Conservation (phyloP, 1,140 invertebrate genomes). For the Tetramorium simillimum region DNA sequence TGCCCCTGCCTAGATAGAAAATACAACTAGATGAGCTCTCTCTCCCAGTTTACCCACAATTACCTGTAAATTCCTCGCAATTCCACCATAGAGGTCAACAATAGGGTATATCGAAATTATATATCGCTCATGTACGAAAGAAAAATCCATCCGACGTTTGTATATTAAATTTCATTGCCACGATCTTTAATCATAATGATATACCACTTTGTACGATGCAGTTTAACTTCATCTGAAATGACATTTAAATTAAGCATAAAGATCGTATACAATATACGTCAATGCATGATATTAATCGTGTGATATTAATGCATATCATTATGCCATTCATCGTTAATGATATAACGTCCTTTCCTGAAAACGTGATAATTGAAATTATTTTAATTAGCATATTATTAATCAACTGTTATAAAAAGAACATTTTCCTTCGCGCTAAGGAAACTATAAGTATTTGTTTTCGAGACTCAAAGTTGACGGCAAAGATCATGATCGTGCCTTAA, state of each 20-base stretch:
- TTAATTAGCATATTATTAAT: neutral
- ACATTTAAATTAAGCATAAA: slow-evolving; percentile 21
- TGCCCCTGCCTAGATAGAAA: slow-evolving; percentile 71
- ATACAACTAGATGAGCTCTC: slow-evolving; percentile 75
- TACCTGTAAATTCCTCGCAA: slow-evolving; percentile 65
- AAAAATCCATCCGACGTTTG: slow-evolving; percentile 56
- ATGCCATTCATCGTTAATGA: neutral
- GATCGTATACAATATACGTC: slow-evolving; percentile 25
- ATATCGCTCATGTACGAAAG: slow-evolving; percentile 6
- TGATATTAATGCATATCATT: slow-evolving; percentile 15
- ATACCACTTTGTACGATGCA: slow-evolving; percentile 42
- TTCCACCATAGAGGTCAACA: slow-evolving; percentile 68
- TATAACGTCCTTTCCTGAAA: slow-evolving; percentile 21
- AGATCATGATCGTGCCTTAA: neutral
- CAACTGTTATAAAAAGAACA: neutral
- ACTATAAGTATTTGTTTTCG: neutral
- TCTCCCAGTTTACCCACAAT: slow-evolving; percentile 68
- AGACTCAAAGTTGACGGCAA: neutral
- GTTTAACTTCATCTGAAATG: slow-evolving; percentile 13
- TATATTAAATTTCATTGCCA: slow-evolving; percentile 21
- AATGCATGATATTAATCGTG: neutral
- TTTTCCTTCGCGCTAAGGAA: neutral
- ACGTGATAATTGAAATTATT: neutral
- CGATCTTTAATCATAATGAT: slow-evolving; percentile 12
- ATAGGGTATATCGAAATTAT: slow-evolving; percentile 57